Percentiles rank a stretch among this genome's conserved stretches.
phyloP scores from a whole-genome alignment of 2,888 invertebrate species.

The Reticulitermes lucifugus region DNA sequence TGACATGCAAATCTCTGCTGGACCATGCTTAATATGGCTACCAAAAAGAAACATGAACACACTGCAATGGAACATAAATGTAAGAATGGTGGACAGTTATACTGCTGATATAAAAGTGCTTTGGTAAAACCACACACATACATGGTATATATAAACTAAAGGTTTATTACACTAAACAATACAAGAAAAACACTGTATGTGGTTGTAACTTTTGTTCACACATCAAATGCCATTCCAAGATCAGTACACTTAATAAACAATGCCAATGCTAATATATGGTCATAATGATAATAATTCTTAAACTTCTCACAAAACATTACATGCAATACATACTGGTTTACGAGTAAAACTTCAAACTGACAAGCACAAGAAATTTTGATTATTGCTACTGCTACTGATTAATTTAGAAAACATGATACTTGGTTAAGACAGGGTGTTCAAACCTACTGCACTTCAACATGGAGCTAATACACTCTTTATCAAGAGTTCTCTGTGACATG shows the following conservation, averaged over 20 bases:
- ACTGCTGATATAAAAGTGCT: slow-evolving; percentile 5
- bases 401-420: not conserved
- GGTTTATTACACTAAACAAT: slow-evolving; percentile 47
- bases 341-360: not conserved
- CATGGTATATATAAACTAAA: not conserved
- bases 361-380: not conserved
- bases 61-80: not conserved
- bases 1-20: not conserved
- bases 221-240: too few relatives aligned
- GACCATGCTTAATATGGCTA: not conserved
- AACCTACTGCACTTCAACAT: slow-evolving; percentile 2
- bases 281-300: slow-evolving; percentile 30
- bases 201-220: too few relatives aligned
- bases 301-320: not conserved
- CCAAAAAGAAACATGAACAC: not conserved
- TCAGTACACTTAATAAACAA: too few relatives aligned
- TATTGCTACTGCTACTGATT: not conserved
- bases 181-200: slow-evolving; percentile 44
- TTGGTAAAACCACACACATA: slow-evolving; percentile 38
- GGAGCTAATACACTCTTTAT: too few relatives aligned
- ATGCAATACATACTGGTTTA: not conserved
- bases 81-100: not conserved
- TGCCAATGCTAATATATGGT: too few relatives aligned
- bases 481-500: not conserved
- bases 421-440: slow-evolving; percentile 34